A percentile compares a stretch with the other conserved stretches of the same genome.
phyloP scores from a whole-genome alignment of 1,140 invertebrate genomes.

The Drosophila truncata region DNA sequence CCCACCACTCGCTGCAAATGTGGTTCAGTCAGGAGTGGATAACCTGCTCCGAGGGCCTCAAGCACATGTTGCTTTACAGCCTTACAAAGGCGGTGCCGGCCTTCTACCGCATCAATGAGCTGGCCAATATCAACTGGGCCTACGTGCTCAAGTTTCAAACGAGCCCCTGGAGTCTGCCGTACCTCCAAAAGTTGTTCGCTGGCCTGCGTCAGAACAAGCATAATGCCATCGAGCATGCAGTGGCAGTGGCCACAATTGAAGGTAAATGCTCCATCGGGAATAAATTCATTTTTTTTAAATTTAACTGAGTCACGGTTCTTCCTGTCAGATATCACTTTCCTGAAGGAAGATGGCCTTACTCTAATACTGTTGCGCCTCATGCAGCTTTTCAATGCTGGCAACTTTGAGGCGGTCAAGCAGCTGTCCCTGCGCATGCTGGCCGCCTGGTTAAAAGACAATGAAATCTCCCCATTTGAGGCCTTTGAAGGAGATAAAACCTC shows the following conservation, averaged over 20 bases:
- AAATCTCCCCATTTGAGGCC: background rate
- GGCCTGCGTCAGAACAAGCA: slow-evolving; percentile 53
- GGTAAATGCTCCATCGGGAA: slow-evolving; percentile 28
- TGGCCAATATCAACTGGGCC: slow-evolving; percentile 65
- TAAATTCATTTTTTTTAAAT: too few species aligned
- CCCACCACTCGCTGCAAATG: slow-evolving; percentile 68
- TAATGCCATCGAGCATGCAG: slow-evolving; percentile 61
- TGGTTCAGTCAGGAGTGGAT: slow-evolving; percentile 78
- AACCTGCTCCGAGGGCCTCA: slow-evolving; percentile 45
- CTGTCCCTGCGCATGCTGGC: slow-evolving; percentile 67
- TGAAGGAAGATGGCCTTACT: slow-evolving; percentile 54
- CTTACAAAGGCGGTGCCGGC: slow-evolving; percentile 36
- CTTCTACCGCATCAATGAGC: slow-evolving; percentile 45
- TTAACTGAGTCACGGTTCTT: background rate
- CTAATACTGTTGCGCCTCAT: slow-evolving; percentile 67
- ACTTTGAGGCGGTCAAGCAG: slow-evolving; percentile 73
- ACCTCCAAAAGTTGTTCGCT: slow-evolving; percentile 60
- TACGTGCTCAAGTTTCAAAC: slow-evolving; percentile 60
- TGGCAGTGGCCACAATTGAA: slow-evolving; percentile 53
- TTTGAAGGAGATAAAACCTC: slow-evolving; percentile 26
- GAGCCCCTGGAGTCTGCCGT: slow-evolving; percentile 64
- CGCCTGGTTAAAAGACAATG: slow-evolving; percentile 63
- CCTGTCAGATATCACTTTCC: slow-evolving; percentile 54
- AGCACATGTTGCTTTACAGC: slow-evolving; percentile 52
- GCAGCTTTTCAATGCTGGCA: slow-evolving; percentile 72